These are phyloP conservation scores for Pseudomyrmex cubaensis DNA, from an alignment of 1,140 invertebrate genomes.

Conservation along the genomic window DNA sequence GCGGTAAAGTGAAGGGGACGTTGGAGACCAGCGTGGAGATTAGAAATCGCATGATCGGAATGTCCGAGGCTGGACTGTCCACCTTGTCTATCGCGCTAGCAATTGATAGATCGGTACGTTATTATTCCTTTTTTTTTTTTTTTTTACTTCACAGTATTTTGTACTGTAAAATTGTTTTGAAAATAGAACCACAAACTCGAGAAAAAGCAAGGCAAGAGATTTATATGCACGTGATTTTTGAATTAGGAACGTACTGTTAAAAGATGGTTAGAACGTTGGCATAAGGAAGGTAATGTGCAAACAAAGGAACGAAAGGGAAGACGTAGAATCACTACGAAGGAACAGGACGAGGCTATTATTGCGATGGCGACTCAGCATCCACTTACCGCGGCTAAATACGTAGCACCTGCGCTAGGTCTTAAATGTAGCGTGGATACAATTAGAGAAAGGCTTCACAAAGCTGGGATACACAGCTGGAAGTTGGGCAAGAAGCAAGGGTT, in stretches of 20 bases:
- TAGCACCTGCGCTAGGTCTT: slow-evolving; percentile 82
- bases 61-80: slow-evolving; percentile 84
- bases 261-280: slow-evolving; percentile 83
- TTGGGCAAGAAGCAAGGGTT: slow-evolving; percentile 84
- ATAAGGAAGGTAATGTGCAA: slow-evolving; percentile 84
- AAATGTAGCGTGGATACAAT: slow-evolving; percentile 84
- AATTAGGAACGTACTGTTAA: slow-evolving; percentile 83
- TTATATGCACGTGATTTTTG: slow-evolving; percentile 55
- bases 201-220: slow-evolving; percentile 21
- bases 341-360: slow-evolving; percentile 83
- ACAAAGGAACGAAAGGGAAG: slow-evolving; percentile 84
- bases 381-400: slow-evolving; percentile 83
- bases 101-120: slow-evolving; percentile 83
- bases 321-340: slow-evolving; percentile 83
- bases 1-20: slow-evolving; percentile 83
- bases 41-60: slow-evolving; percentile 84
- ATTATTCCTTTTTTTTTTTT: slow-evolving; percentile 40
- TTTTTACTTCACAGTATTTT: slow-evolving; percentile 15
- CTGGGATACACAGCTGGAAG: slow-evolving; percentile 85
- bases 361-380: slow-evolving; percentile 83
- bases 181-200: slow-evolving; percentile 28
- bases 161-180: slow-evolving; percentile 12
- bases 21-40: slow-evolving; percentile 84
- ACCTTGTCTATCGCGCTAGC: slow-evolving; percentile 84
- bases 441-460: slow-evolving; percentile 83